phyloP scores from a whole-genome alignment of 2,797 vertebrate species.

The Pitangus sulphuratus region DNA sequence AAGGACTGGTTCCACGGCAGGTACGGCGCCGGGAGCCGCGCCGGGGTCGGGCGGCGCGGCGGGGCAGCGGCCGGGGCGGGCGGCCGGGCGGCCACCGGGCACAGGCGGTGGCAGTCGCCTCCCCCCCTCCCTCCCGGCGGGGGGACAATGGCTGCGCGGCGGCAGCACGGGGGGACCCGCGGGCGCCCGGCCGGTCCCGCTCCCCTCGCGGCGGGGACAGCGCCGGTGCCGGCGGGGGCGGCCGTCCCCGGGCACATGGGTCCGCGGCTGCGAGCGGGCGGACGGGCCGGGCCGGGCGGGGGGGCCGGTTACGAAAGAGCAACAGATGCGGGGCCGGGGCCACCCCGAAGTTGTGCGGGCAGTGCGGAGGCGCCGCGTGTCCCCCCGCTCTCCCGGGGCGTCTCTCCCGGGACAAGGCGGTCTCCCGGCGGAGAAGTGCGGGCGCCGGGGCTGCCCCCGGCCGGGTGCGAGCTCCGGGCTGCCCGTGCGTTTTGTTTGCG shows the following conservation, averaged over 20 bases:
- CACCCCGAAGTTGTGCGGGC: slow-evolving; percentile 3
- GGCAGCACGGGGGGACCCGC: background rate
- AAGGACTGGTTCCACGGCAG: slow-evolving; percentile 99
- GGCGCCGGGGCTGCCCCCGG: background rate
- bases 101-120: background rate
- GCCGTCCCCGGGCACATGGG: background rate
- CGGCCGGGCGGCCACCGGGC: background rate
- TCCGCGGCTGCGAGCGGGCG: background rate
- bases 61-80: background rate
- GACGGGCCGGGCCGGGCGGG: background rate
- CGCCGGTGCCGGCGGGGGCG: background rate
- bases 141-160: slow-evolving; percentile 36
- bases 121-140: background rate
- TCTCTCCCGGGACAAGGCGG: background rate
- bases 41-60: background rate
- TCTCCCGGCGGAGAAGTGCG: background rate
- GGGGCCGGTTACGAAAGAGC: slow-evolving; percentile 45
- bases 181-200: background rate
- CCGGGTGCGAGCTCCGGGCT: background rate
- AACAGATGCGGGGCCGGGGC: slow-evolving; percentile 62
- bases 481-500: background rate
- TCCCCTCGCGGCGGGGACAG: background rate
- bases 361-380: background rate
- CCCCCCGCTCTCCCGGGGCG: background rate
- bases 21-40: slow-evolving; percentile 72